Evolutionary conservation across 2,797 vertebrate genomes (phyloP).

Genomic region (Arrhamphus sclerolepis): DNA sequence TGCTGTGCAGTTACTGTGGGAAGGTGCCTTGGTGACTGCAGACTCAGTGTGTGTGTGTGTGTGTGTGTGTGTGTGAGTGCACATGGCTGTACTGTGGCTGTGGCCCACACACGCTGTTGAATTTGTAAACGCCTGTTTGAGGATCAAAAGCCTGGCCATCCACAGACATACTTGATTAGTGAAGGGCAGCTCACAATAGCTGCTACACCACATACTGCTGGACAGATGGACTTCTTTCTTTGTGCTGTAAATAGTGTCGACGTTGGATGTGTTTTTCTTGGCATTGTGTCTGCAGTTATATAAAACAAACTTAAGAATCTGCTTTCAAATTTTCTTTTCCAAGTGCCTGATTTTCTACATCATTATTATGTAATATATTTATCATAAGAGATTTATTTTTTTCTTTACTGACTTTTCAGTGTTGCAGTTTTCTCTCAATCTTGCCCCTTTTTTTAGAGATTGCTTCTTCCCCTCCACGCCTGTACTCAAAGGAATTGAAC

Average conservation of each 20-base stretch:
- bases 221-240: slow-evolving; percentile 60
- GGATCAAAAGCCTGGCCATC: slow-evolving; percentile 72
- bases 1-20: slow-evolving; percentile 66
- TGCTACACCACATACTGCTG: slow-evolving; percentile 37
- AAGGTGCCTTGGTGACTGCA: slow-evolving; percentile 67
- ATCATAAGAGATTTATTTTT: slow-evolving; percentile 29
- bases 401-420: slow-evolving; percentile 18
- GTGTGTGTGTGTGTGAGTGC: slow-evolving; percentile 29
- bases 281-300: slow-evolving; percentile 7
- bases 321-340: slow-evolving; percentile 1
- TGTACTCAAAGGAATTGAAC: slow-evolving; percentile 30
- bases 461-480: slow-evolving; percentile 10
- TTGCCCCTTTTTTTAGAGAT: slow-evolving; percentile 38
- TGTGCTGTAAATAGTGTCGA: slow-evolving; percentile 33
- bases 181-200: slow-evolving; percentile 62
- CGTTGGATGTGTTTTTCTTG: slow-evolving; percentile 39
- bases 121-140: slow-evolving; percentile 66
- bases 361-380: slow-evolving; percentile 12
- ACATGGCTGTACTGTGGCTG: slow-evolving; percentile 46
- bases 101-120: slow-evolving; percentile 79
- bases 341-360: slow-evolving; percentile 20
- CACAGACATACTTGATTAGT: slow-evolving; percentile 74
- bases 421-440: slow-evolving; percentile 24
- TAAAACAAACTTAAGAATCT: slow-evolving; percentile 11
- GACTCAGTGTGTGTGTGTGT: slow-evolving; percentile 25